These are phyloP conservation scores for Tenthredo livida DNA, from an alignment of 2,888 invertebrate species.

Conservation along the genomic window DNA sequence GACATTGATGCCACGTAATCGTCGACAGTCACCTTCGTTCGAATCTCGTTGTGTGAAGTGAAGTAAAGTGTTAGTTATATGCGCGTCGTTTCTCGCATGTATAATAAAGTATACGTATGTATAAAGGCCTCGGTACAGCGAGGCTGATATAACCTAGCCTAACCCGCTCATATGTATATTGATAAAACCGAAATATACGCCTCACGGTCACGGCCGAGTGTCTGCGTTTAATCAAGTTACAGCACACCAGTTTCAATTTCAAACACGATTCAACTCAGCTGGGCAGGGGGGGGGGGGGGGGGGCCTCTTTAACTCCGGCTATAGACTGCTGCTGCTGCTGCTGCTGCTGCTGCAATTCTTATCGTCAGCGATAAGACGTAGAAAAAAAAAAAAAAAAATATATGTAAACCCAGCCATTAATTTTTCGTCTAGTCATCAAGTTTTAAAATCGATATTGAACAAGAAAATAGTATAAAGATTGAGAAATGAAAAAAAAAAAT, in stretches of 20 bases:
- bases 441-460: background rate
- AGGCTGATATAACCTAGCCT: slow-evolving; percentile 18
- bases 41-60: slow-evolving; percentile 27
- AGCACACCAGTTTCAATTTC: slow-evolving; percentile 15
- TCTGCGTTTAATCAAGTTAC: slow-evolving; percentile 44
- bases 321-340: background rate
- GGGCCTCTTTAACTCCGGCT: background rate
- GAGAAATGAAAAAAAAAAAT: background rate
- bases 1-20: slow-evolving; percentile 40
- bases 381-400: background rate
- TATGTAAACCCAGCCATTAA: background rate
- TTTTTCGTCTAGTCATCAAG: background rate
- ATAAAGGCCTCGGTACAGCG: background rate
- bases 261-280: background rate
- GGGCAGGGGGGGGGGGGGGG: too few species aligned
- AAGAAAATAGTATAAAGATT: background rate
- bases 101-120: background rate
- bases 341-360: background rate
- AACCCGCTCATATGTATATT: slow-evolving; percentile 17
- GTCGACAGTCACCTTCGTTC: slow-evolving; percentile 10
- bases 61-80: background rate
- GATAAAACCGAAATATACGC: slow-evolving; percentile 30
- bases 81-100: background rate
- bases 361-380: background rate
- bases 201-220: slow-evolving; percentile 45